phyloP scores from a whole-genome alignment of 2,888 invertebrate species.

The Eucriotettix oculatus region DNA sequence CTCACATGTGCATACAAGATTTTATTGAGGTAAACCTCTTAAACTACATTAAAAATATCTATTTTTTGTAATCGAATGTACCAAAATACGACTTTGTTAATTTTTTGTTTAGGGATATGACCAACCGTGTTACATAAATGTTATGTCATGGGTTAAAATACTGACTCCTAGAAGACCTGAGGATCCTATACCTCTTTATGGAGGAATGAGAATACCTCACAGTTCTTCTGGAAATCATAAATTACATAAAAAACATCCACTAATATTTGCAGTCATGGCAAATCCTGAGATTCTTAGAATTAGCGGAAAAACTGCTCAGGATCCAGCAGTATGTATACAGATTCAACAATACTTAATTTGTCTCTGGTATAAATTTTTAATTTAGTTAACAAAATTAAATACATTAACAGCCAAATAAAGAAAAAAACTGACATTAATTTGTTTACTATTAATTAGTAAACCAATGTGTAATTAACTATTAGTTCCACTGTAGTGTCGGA shows the following conservation, averaged over 20 bases:
- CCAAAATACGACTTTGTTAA: not conserved
- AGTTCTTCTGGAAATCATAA: slow-evolving; percentile 13
- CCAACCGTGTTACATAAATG: slow-evolving; percentile 35
- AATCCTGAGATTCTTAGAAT: slow-evolving; percentile 52
- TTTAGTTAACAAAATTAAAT: too few species aligned
- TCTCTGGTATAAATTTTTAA: too few species aligned
- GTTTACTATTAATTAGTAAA: too few species aligned
- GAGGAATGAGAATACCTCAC: slow-evolving; percentile 52
- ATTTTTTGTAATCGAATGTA: too few species aligned
- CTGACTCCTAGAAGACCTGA: slow-evolving; percentile 46
- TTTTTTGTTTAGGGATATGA: slow-evolving; percentile 19
- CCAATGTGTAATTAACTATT: too few species aligned
- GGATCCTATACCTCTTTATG: slow-evolving; percentile 51
- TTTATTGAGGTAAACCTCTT: slow-evolving; percentile 28
- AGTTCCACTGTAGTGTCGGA: too few species aligned
- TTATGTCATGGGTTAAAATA: slow-evolving; percentile 56
- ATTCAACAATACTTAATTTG: not conserved
- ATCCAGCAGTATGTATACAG: slow-evolving; percentile 33
- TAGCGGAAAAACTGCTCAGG: slow-evolving; percentile 49
- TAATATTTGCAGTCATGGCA: slow-evolving; percentile 56
- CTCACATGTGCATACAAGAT: slow-evolving; percentile 47
- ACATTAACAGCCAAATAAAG: too few species aligned
- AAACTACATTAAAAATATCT: not conserved
- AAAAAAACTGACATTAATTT: too few species aligned
- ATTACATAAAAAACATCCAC: slow-evolving; percentile 27